phyloP scores from a whole-genome alignment of 2,797 vertebrate species.

The Pseudochirops cupreus region DNA sequence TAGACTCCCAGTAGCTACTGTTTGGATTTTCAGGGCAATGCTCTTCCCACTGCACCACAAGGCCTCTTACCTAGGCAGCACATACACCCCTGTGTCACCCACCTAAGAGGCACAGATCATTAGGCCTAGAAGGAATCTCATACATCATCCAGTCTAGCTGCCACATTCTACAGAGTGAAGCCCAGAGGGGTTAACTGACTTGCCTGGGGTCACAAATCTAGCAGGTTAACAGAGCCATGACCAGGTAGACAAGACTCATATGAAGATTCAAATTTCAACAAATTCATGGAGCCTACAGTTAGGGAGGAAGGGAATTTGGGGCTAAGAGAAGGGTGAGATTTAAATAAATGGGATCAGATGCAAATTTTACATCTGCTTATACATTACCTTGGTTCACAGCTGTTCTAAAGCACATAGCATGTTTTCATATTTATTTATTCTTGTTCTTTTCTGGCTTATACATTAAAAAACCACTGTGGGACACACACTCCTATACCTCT shows the following conservation, averaged over 20 bases:
- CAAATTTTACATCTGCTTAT: slow-evolving; percentile 20
- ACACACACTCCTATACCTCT: background rate
- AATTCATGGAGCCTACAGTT: background rate
- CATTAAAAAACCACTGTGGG: slow-evolving; percentile 7
- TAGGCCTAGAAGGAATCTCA: background rate
- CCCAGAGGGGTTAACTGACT: background rate
- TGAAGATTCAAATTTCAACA: background rate
- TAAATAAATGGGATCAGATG: background rate
- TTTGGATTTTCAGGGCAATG: background rate
- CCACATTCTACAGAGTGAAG: background rate
- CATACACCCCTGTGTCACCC: background rate
- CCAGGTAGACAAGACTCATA: background rate
- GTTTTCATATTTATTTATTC: slow-evolving; percentile 31
- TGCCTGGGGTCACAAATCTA: background rate
- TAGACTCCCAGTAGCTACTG: background rate
- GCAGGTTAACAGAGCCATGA: background rate
- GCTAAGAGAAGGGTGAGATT: background rate
- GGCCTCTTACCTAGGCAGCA: background rate
- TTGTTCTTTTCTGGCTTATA: slow-evolving; percentile 28
- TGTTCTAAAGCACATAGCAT: background rate
- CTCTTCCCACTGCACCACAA: background rate
- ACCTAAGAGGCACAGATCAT: background rate
- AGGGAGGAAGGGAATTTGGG: slow-evolving; percentile 13
- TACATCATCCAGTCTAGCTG: background rate
- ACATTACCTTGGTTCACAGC: slow-evolving; percentile 1